phyloP scores from a whole-genome alignment of 2,113 vertebrate genomes.

The Siniperca knerii region DNA sequence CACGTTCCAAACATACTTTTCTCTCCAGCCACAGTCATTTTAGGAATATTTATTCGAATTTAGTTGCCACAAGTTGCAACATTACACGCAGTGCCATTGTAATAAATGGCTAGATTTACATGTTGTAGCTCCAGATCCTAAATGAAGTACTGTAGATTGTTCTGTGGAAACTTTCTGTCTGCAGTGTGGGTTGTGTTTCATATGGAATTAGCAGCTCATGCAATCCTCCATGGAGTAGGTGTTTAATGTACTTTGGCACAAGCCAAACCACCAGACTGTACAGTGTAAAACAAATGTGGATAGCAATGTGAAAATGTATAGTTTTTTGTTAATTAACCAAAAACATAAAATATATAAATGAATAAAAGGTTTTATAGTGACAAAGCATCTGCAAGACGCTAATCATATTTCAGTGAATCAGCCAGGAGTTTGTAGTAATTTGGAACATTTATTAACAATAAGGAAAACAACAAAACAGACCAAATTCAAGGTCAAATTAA shows the following conservation, averaged over 20 bases:
- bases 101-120: slow-evolving; percentile 37
- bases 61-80: slow-evolving; percentile 32
- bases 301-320: not conserved
- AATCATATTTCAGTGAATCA: not conserved
- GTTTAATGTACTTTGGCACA: slow-evolving; percentile 7
- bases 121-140: slow-evolving; percentile 9
- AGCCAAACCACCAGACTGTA: slow-evolving; percentile 14
- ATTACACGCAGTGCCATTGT: slow-evolving; percentile 21
- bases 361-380: not conserved
- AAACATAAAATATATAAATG: not conserved
- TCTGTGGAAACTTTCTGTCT: slow-evolving; percentile 44
- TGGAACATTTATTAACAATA: not conserved
- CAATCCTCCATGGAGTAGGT: slow-evolving; percentile 22
- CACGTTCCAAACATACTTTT: slow-evolving; percentile 29
- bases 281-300: not conserved
- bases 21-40: slow-evolving; percentile 34
- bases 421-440: not conserved
- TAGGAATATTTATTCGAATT: slow-evolving; percentile 31
- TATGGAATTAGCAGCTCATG: slow-evolving; percentile 50
- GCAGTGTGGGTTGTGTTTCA: slow-evolving; percentile 37
- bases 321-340: not conserved
- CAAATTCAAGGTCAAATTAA: not conserved
- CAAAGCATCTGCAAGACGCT: not conserved
- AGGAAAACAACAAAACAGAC: not conserved
- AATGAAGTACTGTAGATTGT: not conserved